Evolutionary conservation across 2,113 vertebrate species (phyloP).

Genomic region (Diglossa brunneiventris): DNA sequence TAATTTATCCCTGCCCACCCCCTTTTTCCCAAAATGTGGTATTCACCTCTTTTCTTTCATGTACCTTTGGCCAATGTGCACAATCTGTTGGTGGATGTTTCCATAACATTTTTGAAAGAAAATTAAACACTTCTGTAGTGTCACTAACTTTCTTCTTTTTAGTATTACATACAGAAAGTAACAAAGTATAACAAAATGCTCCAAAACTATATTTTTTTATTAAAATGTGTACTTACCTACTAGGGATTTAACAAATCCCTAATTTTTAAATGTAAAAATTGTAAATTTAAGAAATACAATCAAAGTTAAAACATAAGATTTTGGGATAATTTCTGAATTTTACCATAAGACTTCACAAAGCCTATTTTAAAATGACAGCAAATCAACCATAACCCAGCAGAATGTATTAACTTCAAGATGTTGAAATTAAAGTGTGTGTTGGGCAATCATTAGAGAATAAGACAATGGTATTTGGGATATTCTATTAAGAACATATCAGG

Average conservation of each 20-base stretch:
- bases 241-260: not conserved
- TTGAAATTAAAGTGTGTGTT: constrained; percentile 18
- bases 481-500: not conserved
- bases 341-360: not conserved
- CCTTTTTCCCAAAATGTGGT: not conserved
- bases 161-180: not conserved
- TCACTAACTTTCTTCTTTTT: not conserved
- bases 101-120: not conserved
- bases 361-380: constrained; percentile 35
- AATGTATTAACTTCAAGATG: constrained; percentile 30
- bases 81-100: not conserved
- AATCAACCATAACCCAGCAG: not conserved
- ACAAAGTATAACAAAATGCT: not conserved
- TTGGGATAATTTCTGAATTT: not conserved
- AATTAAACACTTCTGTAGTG: not conserved
- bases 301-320: not conserved
- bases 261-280: not conserved
- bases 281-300: not conserved
- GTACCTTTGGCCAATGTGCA: not conserved
- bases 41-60: not conserved
- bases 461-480: not conserved
- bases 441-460: not conserved
- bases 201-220: not conserved
- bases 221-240: not conserved
- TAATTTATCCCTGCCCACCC: rapidly evolving